Evolutionary conservation across 2,113 vertebrate genomes (phyloP), one percentile per base, ranked within the genome.

Genomic region (Xerus inauris): DNA sequence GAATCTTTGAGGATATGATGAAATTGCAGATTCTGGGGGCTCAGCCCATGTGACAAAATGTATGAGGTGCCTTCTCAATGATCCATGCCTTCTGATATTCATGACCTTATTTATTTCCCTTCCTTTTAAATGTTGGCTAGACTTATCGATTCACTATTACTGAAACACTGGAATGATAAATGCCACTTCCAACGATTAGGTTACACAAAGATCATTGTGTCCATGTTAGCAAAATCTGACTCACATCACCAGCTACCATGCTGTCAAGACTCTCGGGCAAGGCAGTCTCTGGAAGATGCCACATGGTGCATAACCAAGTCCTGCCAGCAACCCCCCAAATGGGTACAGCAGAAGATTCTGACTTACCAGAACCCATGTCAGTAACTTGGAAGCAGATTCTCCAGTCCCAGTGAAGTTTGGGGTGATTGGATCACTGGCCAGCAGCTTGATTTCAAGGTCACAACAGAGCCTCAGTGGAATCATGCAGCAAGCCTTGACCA

Each of bases 131-230:
- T 49, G 40, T 62, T 54, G 94, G 51, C 80, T 95, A 59, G 47
- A 47, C 47, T 30, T 80, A 87, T 28, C 40, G 81, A 82, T 54
- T 93, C 80, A 67, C n/a, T 67, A 40, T 16, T 79, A 83, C n/a
- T 26, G 69, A 73, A 35, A 88, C 40, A 42, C 19, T 42, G 32
- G 38, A 81, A 81, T 77, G 45, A 82, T 40, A n/a, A 51, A 38
- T 82, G 67, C 71, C 83, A 64, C 40, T 47, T 72, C 45, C 72
- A 93, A 93, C 47, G 24, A 83, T 95, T 14, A 82, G 89, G 14
- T 65, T 42, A 40, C 32, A 14, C 30, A 72, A 81, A 83, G 45
- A 64, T 49, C 9, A 28, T 76, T 79, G 51, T 54, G 94, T 51
- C 83, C 42, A 28, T 51, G 4, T 47, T 17, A 69, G 6, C 13